Percentiles rank a stretch among this genome's conserved stretches.
phyloP scores from a whole-genome alignment of 1,140 invertebrate genomes.

The Araneus ventricosus region DNA sequence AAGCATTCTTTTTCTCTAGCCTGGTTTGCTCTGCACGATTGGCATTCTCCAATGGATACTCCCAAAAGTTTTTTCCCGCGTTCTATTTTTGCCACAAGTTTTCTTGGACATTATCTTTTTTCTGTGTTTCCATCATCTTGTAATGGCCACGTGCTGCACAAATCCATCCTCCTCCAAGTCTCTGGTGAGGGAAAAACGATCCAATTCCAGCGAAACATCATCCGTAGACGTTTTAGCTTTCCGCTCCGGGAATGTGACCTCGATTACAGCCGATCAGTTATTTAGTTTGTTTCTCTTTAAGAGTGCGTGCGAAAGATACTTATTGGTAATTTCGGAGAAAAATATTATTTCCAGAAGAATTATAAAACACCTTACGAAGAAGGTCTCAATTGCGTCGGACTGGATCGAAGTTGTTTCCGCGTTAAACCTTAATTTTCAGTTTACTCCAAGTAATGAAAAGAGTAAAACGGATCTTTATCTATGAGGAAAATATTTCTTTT shows the following conservation, averaged over 20 bases:
- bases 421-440: neutral
- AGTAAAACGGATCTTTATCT: neutral
- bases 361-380: neutral
- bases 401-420: neutral
- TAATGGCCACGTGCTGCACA: neutral
- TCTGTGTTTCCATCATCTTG: neutral
- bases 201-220: conserved; percentile 15
- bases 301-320: conserved; percentile 12
- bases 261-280: conserved; percentile 13
- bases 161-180: conserved; percentile 1
- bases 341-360: neutral
- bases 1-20: neutral
- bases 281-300: conserved; percentile 6
- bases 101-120: neutral
- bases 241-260: conserved; percentile 4
- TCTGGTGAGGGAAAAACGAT: conserved; percentile 2
- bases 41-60: conserved; percentile 8
- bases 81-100: conserved; percentile 20
- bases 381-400: neutral
- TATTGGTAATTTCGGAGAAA: neutral
- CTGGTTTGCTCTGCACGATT: conserved; percentile 6
- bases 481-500: neutral
- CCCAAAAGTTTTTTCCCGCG: neutral
- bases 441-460: neutral
- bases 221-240: conserved; percentile 22